phyloP scores from a whole-genome alignment of 2,888 invertebrate genomes.

The Plusia festucae region DNA sequence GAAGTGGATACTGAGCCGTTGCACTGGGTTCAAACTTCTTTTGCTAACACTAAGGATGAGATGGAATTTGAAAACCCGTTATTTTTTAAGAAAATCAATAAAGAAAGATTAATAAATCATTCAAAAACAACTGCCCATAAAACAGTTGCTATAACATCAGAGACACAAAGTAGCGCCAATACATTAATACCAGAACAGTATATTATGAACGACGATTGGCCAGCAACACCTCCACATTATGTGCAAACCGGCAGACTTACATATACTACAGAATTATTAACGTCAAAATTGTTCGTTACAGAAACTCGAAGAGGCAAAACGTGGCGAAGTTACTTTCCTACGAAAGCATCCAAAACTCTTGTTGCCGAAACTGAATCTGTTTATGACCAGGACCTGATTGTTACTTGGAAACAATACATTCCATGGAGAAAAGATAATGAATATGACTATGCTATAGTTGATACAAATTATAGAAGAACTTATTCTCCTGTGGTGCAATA shows the following conservation, averaged over 20 bases:
- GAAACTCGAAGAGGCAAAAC: slow-evolving; percentile 11
- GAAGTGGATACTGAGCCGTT: background rate
- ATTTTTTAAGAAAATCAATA: background rate
- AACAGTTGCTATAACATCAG: background rate
- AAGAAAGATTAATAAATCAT: background rate
- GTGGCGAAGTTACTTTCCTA: slow-evolving; percentile 46
- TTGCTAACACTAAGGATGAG: background rate
- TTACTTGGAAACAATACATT: background rate
- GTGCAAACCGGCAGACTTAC: slow-evolving; percentile 10
- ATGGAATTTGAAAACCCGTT: slow-evolving; percentile 10
- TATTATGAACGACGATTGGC: slow-evolving; percentile 25
- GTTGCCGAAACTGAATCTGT: background rate
- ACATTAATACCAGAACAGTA: slow-evolving; percentile 7
- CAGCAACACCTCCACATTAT: slow-evolving; percentile 5
- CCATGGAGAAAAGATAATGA: background rate
- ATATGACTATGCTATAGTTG: background rate
- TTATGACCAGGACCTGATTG: background rate
- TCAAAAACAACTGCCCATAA: background rate
- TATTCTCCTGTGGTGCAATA: background rate
- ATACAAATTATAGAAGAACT: background rate
- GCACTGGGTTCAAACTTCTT: background rate
- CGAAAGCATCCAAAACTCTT: background rate
- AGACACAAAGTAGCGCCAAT: background rate
- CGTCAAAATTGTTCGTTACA: background rate
- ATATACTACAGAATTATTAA: slow-evolving; percentile 28